Evolutionary conservation across 1,140 invertebrate species (phyloP).

Genomic region (Dinothrombium tinctorium): DNA sequence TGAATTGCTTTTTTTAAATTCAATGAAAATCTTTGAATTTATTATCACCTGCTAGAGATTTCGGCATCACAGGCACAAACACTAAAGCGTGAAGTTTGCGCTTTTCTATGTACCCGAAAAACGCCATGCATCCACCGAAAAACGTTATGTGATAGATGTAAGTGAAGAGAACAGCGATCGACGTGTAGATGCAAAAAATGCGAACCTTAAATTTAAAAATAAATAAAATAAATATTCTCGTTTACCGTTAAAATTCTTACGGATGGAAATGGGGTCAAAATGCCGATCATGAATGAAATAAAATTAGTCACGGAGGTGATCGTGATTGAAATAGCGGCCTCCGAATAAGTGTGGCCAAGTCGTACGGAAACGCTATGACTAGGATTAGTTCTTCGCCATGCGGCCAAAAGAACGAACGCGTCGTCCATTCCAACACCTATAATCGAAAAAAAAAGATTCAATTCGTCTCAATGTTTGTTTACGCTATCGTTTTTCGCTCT

Average conservation of each 20-base stretch:
- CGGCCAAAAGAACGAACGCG: conserved; percentile 23
- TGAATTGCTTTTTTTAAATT: neutral
- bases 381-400: conserved; percentile 22
- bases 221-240: neutral
- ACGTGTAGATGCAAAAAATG: conserved; percentile 90
- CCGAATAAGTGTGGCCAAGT: conserved; percentile 23
- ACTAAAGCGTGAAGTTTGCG: conserved; percentile 57
- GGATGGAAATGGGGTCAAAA: conserved; percentile 76
- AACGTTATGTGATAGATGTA: conserved; percentile 87
- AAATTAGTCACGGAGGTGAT: conserved; percentile 27
- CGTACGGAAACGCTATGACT: conserved; percentile 24
- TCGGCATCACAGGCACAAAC: conserved; percentile 25
- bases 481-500: neutral
- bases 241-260: conserved; percentile 18
- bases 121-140: conserved; percentile 69
- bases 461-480: neutral
- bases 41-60: conserved; percentile 31
- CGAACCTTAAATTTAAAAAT: conserved; percentile 26
- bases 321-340: conserved; percentile 25
- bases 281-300: conserved; percentile 29
- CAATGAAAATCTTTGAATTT: neutral
- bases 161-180: conserved; percentile 69
- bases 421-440: conserved; percentile 24
- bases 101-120: conserved; percentile 66
- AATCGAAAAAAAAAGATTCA: conserved; percentile 9